These are phyloP conservation scores for Xestia xanthographa DNA, from an alignment of 2,888 invertebrate genomes.

Conservation along the genomic window DNA sequence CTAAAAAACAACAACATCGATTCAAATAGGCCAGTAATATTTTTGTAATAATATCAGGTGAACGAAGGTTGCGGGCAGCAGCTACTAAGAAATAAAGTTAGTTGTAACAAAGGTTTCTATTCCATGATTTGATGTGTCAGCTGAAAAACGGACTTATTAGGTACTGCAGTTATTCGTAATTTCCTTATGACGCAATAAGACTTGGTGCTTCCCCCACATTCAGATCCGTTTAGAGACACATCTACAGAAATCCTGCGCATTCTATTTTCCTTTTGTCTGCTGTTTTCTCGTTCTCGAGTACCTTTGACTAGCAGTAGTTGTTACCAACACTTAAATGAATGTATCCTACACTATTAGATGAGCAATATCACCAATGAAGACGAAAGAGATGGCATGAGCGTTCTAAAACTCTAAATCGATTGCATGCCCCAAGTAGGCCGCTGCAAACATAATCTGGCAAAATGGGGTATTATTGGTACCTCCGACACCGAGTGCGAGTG, in stretches of 20 bases:
- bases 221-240: too few species aligned
- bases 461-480: too few species aligned
- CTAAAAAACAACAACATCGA: too few species aligned
- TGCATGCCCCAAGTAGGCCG: too few species aligned
- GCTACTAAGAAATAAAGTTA: neutral
- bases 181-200: neutral
- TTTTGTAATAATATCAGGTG: neutral
- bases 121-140: neutral
- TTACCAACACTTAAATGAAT: neutral
- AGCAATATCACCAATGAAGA: too few species aligned
- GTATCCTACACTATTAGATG: too few species aligned
- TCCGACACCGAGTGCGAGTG: too few species aligned
- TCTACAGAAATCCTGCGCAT: neutral
- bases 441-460: too few species aligned
- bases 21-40: neutral
- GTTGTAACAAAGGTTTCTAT: neutral
- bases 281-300: neutral
- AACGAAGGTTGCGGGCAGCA: neutral
- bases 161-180: slow-evolving; percentile 9
- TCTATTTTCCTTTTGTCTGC: neutral
- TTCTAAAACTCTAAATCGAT: too few species aligned
- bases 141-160: neutral
- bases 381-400: too few species aligned
- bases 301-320: neutral
- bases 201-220: slow-evolving; percentile 7